Base-by-base conservation (phyloP, 2,113 vertebrate genomes). In the Periophthalmus modestus region DNA sequence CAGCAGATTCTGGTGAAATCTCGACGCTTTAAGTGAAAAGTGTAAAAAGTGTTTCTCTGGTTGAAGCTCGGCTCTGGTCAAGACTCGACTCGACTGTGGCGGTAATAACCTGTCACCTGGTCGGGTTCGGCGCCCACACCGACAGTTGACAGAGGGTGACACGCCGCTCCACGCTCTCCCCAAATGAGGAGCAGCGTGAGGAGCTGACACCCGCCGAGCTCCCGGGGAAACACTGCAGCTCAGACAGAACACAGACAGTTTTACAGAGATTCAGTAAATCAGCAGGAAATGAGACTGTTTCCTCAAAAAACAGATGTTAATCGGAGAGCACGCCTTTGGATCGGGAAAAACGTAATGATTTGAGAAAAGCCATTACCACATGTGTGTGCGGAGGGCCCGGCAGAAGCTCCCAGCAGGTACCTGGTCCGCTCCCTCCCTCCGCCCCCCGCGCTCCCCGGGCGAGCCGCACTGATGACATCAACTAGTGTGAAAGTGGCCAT, bases 41-140 rank as follows among this genome's bases (percentile, higher is more conserved):
- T 74, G 84, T 74, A 78, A 83, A 81, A 76, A 71, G 47, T 74
- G 73, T 74, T 82, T 61, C 73, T 78, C 81, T 62, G n/a, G 88
- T 91, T 89, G 83, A 85, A 87, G 85, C 86, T 87, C 87, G 67
- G 79, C 74, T 69, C 73, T 86, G 89, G 91, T 90, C 88, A 89
- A 85, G 83, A 79, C 88, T 84, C 84, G 84, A 85, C 87, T 87
- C 77, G 74, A 86, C 75, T 83, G 73, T 88, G 83, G 80, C 88
- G 78, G 81, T 91, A 90, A 92, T 89, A 90, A 91, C 88, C 89
- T 91, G 87, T 91, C 89, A 92, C 84, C 82, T 73, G 84, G 75
- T 87, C 82, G 83, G 81, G 81, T 90, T 90, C 87, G 82, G 86
- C 78, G 81, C 83, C 85, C 83, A 87, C 89, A 89, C 86, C 83